phyloP scores from a whole-genome alignment of 2,797 vertebrate species.

The Acanthiza pusilla region DNA sequence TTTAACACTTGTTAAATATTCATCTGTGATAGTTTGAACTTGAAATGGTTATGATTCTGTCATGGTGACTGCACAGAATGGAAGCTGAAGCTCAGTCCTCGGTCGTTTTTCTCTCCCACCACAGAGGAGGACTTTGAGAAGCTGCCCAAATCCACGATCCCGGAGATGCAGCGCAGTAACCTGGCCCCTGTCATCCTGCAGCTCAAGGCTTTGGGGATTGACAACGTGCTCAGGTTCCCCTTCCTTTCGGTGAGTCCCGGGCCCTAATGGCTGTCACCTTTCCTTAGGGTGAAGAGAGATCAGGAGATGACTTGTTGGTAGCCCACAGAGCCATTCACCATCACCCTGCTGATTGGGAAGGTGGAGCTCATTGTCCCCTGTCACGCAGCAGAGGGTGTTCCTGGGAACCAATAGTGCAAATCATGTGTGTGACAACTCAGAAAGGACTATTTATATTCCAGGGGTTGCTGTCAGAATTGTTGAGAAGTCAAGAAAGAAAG shows the following conservation, averaged over 20 bases:
- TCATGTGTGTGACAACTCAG: neutral
- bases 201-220: conserved; percentile 95
- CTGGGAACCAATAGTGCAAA: neutral
- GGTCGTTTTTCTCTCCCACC: neutral
- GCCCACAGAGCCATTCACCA: neutral
- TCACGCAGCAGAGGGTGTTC: neutral
- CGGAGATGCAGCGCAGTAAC: conserved; percentile 98
- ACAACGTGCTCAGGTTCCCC: conserved; percentile 96
- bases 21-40: neutral
- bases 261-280: neutral
- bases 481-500: neutral
- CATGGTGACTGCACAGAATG: neutral
- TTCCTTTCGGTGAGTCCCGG: conserved; percentile 88
- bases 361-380: neutral
- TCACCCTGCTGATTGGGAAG: neutral
- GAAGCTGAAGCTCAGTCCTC: neutral
- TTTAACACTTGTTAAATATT: neutral
- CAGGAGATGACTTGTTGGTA: neutral
- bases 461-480: neutral
- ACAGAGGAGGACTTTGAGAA: conserved; percentile 97
- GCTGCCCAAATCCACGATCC: conserved; percentile 87
- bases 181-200: conserved; percentile 95
- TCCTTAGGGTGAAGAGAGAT: neutral
- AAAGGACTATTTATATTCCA: neutral
- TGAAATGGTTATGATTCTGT: neutral